Evolutionary conservation across 1,140 invertebrate species (phyloP).

Genomic region (Planococcus citri): DNA sequence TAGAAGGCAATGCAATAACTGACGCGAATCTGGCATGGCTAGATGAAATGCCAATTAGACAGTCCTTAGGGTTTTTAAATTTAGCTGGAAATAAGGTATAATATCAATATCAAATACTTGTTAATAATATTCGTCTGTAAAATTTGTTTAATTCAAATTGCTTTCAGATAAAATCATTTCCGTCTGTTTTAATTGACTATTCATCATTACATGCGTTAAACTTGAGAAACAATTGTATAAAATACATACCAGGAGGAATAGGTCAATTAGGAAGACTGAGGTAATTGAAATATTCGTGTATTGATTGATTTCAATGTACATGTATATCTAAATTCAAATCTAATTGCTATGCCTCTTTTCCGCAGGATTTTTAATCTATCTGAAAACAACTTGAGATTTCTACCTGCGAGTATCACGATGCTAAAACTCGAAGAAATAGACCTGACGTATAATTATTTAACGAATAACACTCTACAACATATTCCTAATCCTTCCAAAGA

Average conservation of each 20-base stretch:
- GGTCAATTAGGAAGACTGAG: neutral
- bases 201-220: neutral
- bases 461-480: neutral
- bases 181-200: neutral
- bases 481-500: neutral
- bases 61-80: neutral
- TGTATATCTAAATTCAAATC: neutral
- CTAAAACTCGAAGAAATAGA: neutral
- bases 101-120: neutral
- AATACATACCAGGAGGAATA: neutral
- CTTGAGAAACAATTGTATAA: neutral
- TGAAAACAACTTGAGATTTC: neutral
- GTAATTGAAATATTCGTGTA: neutral
- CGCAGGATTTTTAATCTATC: neutral
- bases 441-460: neutral
- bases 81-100: constrained; percentile 5
- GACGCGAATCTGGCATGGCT: neutral
- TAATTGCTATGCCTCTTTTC: neutral
- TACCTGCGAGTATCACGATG: neutral
- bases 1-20: neutral
- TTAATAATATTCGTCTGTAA: neutral
- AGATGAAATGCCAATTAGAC: neutral
- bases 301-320: neutral
- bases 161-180: constrained; percentile 9
- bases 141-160: constrained; percentile 3